Percentiles rank a stretch among this genome's conserved stretches.
Evolutionary conservation across 2,797 vertebrate genomes (phyloP).

Genomic region (Pangasius sanitwongsei): DNA sequence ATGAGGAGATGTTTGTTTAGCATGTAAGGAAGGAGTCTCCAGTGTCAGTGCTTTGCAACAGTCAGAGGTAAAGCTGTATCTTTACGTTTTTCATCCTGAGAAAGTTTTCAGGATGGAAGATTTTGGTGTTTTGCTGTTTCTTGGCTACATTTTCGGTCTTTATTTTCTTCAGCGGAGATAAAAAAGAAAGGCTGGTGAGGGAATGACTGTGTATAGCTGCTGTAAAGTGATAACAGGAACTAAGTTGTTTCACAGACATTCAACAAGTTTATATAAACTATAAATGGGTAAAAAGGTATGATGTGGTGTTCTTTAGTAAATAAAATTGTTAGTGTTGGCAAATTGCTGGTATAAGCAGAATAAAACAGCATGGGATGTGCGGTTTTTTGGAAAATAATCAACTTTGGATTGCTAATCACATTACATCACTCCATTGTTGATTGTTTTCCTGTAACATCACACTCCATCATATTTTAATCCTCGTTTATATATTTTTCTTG

Average conservation of each 20-base stretch:
- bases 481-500: background rate
- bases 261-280: background rate
- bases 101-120: background rate
- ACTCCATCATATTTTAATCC: background rate
- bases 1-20: background rate
- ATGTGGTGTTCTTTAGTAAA: background rate
- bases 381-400: background rate
- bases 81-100: background rate
- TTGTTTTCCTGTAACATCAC: background rate
- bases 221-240: background rate
- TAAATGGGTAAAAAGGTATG: background rate
- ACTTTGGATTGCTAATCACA: background rate
- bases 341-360: background rate
- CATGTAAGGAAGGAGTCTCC: background rate
- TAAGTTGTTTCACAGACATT: background rate
- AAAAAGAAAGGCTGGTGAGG: background rate
- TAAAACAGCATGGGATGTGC: background rate
- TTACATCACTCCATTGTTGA: background rate
- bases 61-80: background rate
- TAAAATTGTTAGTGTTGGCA: background rate
- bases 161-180: background rate
- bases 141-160: background rate
- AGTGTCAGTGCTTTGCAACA: background rate
- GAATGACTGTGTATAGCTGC: background rate
- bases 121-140: background rate